These are phyloP conservation scores for Mechanitis messenoides DNA, from an alignment of 2,888 invertebrate species.

Conservation along the genomic window DNA sequence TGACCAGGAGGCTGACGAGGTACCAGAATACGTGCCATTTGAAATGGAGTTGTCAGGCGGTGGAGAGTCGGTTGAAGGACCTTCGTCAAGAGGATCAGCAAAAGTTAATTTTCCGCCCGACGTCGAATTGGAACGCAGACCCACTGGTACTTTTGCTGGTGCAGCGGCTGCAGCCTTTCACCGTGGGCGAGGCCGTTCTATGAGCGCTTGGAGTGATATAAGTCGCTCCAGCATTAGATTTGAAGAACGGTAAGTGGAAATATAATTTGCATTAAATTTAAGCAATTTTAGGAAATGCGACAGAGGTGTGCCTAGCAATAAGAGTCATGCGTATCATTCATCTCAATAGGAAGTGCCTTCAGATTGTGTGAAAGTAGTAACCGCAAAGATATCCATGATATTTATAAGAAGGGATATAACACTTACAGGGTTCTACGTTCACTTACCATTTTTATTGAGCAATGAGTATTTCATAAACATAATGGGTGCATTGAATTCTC, in stretches of 20 bases:
- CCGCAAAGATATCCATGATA: conserved; percentile 2
- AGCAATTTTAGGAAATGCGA: conserved; percentile 9
- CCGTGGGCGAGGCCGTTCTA: conserved; percentile 81
- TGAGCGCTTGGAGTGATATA: conserved; percentile 93
- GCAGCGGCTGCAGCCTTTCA: conserved; percentile 69
- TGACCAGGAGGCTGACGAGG: conserved; percentile 63
- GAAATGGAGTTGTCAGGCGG: conserved; percentile 69
- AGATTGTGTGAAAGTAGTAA: conserved; percentile 11
- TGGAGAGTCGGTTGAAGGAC: conserved; percentile 61
- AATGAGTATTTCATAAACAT: conserved; percentile 26
- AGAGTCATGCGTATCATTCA: conserved; percentile 18
- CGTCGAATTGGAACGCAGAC: conserved; percentile 68
- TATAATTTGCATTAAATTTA: not conserved
- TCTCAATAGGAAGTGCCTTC: conserved; percentile 15
- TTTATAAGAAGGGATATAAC: conserved; percentile 15
- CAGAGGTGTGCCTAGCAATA: conserved; percentile 8
- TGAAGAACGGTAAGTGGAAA: conserved; percentile 80
- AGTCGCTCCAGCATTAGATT: conserved; percentile 89
- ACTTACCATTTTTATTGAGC: conserved; percentile 29
- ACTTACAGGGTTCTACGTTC: conserved; percentile 22
- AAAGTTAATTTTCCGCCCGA: conserved; percentile 81
- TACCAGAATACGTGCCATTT: conserved; percentile 62
- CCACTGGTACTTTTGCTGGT: conserved; percentile 62
- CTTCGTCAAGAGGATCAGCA: conserved; percentile 71
- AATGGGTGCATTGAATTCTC: conserved; percentile 22